These are phyloP conservation scores for Hyaena hyaena DNA, from an alignment of 2,113 vertebrate genomes.

Conservation along the genomic window DNA sequence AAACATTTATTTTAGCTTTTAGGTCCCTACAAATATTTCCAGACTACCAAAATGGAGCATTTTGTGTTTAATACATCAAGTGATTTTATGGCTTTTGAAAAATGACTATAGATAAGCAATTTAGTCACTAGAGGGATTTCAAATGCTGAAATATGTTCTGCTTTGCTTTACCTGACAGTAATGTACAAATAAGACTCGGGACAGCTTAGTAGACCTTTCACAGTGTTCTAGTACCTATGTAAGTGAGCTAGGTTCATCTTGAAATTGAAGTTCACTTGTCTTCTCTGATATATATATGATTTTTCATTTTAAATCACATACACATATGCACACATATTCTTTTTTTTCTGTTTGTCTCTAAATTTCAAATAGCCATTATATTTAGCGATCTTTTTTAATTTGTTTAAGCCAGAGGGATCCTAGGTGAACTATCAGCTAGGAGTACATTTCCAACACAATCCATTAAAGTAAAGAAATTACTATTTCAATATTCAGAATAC, in stretches of 20 bases:
- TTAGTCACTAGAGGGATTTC: slow-evolving; percentile 59
- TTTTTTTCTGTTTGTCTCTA: slow-evolving; percentile 16
- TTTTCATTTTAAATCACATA: slow-evolving; percentile 40
- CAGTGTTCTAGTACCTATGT: not conserved
- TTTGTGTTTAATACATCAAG: slow-evolving; percentile 56
- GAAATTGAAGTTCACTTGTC: slow-evolving; percentile 35
- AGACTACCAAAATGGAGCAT: slow-evolving; percentile 27
- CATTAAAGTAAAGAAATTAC: not conserved
- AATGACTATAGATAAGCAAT: slow-evolving; percentile 56
- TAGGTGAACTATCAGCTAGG: not conserved
- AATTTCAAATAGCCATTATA: slow-evolving; percentile 1
- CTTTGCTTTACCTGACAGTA: slow-evolving; percentile 47
- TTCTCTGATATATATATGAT: slow-evolving; percentile 15
- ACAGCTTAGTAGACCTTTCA: not conserved
- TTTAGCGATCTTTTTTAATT: not conserved
- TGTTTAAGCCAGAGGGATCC: not conserved
- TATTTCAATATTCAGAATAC: not conserved
- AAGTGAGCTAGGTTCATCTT: slow-evolving; percentile 24
- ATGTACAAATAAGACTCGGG: slow-evolving; percentile 42
- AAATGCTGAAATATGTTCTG: slow-evolving; percentile 52
- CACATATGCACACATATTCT: not conserved
- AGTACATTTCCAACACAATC: not conserved
- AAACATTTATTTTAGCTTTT: slow-evolving; percentile 43
- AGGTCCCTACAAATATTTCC: slow-evolving; percentile 38
- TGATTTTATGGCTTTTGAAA: slow-evolving; percentile 65